phyloP scores from a whole-genome alignment of 2,113 vertebrate species.

The Cricetomys ansorgei region DNA sequence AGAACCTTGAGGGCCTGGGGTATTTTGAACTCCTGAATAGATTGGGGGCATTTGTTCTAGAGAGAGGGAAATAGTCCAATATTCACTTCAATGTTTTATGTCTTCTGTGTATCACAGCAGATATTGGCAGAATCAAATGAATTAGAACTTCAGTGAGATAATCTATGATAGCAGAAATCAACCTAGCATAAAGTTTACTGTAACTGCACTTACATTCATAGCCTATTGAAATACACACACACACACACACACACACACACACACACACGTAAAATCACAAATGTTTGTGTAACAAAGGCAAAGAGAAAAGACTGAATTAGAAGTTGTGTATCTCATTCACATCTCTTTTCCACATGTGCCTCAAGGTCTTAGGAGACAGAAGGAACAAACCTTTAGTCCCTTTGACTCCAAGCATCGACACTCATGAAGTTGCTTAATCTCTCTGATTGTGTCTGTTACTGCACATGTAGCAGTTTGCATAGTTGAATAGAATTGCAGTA shows the following conservation, averaged over 20 bases:
- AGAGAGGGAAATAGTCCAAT: background rate
- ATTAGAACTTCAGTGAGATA: background rate
- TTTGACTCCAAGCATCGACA: background rate
- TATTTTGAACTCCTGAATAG: conserved; percentile 5
- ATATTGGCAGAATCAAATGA: background rate
- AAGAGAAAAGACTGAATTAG: background rate
- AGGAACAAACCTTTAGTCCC: background rate
- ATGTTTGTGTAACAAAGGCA: background rate
- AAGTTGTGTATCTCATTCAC: background rate
- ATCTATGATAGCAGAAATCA: background rate
- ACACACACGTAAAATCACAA: background rate
- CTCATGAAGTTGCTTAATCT: background rate
- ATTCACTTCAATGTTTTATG: background rate
- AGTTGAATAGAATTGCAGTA: background rate
- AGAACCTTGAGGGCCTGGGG: background rate
- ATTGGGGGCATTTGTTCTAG: conserved; percentile 26
- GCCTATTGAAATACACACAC: background rate
- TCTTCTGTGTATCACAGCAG: background rate
- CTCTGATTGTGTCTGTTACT: background rate
- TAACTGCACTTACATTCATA: background rate
- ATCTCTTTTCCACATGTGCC: background rate
- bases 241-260: background rate
- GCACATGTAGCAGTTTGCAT: background rate
- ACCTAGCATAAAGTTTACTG: background rate
- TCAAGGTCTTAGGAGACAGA: background rate